Percentiles rank a stretch among this genome's conserved stretches.
phyloP scores from a whole-genome alignment of 2,888 invertebrate species.

The Cyrtodaria siliqua region DNA sequence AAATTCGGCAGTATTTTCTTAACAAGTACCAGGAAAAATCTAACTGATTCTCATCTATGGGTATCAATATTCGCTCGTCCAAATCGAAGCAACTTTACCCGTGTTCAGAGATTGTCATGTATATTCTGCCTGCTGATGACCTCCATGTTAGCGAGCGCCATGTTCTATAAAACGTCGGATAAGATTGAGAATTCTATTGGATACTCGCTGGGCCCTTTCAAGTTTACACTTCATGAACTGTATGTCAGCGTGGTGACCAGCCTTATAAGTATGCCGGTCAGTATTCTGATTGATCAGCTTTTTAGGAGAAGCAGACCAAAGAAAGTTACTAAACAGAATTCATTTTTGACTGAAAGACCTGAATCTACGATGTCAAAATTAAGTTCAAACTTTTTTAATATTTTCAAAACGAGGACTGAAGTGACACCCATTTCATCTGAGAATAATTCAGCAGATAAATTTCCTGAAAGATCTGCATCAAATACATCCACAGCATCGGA shows the following conservation, averaged over 20 bases:
- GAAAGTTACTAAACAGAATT: conserved; percentile 58
- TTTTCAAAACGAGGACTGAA: conserved; percentile 33
- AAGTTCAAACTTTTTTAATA: conserved; percentile 25
- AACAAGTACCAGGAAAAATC: conserved; percentile 79
- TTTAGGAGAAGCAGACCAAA: conserved; percentile 83
- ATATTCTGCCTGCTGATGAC: conserved; percentile 84
- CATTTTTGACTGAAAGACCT: conserved; percentile 46
- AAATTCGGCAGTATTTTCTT: conserved; percentile 74
- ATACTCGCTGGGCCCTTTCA: conserved; percentile 65
- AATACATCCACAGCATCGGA: conserved; percentile 1
- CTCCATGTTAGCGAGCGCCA: conserved; percentile 86
- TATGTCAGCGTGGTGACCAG: conserved; percentile 73
- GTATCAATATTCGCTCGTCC: conserved; percentile 86
- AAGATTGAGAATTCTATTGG: conserved; percentile 47
- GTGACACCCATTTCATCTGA: conserved; percentile 29
- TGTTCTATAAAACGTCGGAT: conserved; percentile 83
- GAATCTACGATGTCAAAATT: conserved; percentile 34
- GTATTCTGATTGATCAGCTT: conserved; percentile 82
- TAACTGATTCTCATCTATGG: conserved; percentile 86
- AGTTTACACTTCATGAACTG: conserved; percentile 67
- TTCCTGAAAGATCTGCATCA: neutral
- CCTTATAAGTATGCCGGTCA: conserved; percentile 83
- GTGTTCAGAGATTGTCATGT: conserved; percentile 84
- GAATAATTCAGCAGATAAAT: conserved; percentile 5
- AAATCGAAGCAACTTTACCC: conserved; percentile 84